Base-by-base conservation (phyloP, 2,113 vertebrate species). In the Mungos mungo region DNA sequence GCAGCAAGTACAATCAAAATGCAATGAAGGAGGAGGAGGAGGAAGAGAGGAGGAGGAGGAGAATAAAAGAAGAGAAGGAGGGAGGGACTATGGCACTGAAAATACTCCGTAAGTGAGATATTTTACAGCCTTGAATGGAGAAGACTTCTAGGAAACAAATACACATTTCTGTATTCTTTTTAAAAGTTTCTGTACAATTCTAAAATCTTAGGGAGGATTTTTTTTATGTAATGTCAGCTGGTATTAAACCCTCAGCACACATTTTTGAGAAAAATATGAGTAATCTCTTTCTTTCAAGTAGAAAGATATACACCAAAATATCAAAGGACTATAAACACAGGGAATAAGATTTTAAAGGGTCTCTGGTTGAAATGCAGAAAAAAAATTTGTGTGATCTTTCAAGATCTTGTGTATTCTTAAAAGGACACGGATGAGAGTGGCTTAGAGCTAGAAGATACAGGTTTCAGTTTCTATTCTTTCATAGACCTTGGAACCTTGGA, bases 201-300 rank as follows among this genome's bases (percentile, higher is more conserved):
- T 72, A 72, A 88, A 93, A 81, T 13, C 3, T 83, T 79, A n/a
- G 54, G 31, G 41, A 90, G 33, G 74, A 41, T 63, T 25, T 81
- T 86, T 86, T 93, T 66, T 95, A 71, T 23, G 52, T 89, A 96
- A 77, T 80, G 33, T 47, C 12, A 76, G 10, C 9, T 19, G 47
- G 0, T 93, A 47, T 69, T 63, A 97, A 93, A 95, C 8, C 15
- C 65, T 50, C 90, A 84, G 31, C 31, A 84, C 13, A 94, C 1
- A 93, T 91, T 94, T 95, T 90, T 92, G 21, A 77, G 69, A 83
- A 96, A 92, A 65, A 74, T 84, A 92, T 52, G 19, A 92, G 47
- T 81, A 89, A 77, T 65, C 16, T 41, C 47, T 91, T 88, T 74
- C 81, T 91, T 95, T 83, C 45, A 96, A 96, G 66, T 29, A 93